Conservation (phyloP, 2,888 invertebrate species). For the Tipula confusa region DNA sequence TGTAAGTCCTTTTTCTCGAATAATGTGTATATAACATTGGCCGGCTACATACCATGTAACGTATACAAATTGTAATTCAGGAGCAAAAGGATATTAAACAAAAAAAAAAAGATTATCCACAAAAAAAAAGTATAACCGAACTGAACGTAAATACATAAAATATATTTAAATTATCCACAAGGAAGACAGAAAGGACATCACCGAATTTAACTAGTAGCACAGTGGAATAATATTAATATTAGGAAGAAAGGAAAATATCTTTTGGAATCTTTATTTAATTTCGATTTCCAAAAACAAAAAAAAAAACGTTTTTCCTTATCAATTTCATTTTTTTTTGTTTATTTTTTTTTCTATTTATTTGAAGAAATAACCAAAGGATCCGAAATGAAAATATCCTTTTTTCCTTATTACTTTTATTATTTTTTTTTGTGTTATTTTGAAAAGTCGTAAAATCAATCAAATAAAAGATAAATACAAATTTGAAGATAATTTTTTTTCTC, state of each 20-base stretch:
- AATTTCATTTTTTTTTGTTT: neutral
- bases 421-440: neutral
- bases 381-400: neutral
- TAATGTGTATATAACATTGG: too few species aligned
- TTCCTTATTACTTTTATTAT: neutral
- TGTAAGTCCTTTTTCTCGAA: too few species aligned
- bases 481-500: neutral
- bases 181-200: neutral
- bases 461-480: constrained; percentile 4
- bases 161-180: neutral
- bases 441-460: constrained; percentile 25
- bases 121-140: too few species aligned
- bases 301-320: neutral
- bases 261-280: neutral
- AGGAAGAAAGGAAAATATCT: neutral
- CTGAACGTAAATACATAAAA: neutral
- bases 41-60: too few species aligned
- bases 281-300: neutral
- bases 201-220: neutral
- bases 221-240: neutral
- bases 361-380: neutral
- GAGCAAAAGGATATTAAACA: too few species aligned
- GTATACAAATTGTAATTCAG: too few species aligned
- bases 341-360: neutral
- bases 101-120: too few species aligned